Evolutionary conservation across 2,797 vertebrate genomes (phyloP).

Genomic region (Merluccius polli): DNA sequence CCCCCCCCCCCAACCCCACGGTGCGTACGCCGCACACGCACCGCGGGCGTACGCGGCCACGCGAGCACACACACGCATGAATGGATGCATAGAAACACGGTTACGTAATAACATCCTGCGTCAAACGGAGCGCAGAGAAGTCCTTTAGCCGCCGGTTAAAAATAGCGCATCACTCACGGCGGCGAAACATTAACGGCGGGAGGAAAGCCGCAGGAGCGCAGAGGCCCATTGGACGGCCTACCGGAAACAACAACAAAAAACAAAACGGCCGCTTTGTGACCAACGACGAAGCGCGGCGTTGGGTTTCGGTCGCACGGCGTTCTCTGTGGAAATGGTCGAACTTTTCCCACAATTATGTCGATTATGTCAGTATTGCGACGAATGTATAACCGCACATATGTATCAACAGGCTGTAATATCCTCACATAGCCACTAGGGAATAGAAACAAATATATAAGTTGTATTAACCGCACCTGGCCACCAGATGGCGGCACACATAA

Average conservation of each 20-base stretch:
- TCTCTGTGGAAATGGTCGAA: not conserved
- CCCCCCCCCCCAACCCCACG: not conserved
- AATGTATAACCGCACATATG: no score
- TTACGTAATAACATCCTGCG: constrained; percentile 54
- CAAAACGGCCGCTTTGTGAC: no score
- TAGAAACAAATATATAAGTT: no score
- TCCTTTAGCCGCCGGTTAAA: constrained; percentile 54
- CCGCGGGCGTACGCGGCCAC: constrained; percentile 5
- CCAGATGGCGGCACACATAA: no score
- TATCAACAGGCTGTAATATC: no score
- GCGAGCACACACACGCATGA: not conserved
- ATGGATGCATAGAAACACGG: constrained; percentile 41
- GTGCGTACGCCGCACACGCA: not conserved
- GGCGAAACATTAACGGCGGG: constrained; percentile 16
- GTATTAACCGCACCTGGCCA: no score
- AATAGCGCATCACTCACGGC: constrained; percentile 56
- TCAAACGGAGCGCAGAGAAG: constrained; percentile 54
- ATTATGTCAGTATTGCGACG: not conserved
- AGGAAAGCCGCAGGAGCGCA: not conserved
- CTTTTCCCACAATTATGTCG: no score
- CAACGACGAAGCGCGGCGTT: no score
- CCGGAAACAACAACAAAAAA: no score
- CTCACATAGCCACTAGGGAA: no score
- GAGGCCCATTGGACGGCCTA: no score
- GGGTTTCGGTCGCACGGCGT: not conserved